phyloP scores from a whole-genome alignment of 2,888 invertebrate genomes.

The Drosophila eohydei region DNA sequence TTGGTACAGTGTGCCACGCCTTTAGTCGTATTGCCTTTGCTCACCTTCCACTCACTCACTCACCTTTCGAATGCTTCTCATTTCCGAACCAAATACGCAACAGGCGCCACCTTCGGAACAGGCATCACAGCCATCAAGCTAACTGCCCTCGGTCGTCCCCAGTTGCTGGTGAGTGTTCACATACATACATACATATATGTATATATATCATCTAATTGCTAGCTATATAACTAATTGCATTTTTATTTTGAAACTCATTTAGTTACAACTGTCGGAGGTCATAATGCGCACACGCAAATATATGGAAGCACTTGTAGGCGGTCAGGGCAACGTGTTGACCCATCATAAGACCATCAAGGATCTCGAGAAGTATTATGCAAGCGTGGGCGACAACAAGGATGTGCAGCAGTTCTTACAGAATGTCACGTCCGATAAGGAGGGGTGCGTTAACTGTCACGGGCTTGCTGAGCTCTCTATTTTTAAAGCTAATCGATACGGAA shows the following conservation, averaged over 20 bases:
- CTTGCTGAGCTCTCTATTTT: neutral
- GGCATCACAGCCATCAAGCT: conserved; percentile 99
- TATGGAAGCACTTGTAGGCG: conserved; percentile 96
- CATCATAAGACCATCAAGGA: conserved; percentile 95
- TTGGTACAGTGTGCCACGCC: conserved; percentile 9
- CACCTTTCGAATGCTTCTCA: conserved; percentile 64
- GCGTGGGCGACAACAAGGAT: conserved; percentile 90
- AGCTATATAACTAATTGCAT: conserved; percentile 18
- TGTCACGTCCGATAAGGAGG: conserved; percentile 96
- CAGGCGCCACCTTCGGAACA: conserved; percentile 96
- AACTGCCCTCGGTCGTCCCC: conserved; percentile 98
- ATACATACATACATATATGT: neutral
- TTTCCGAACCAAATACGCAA: conserved; percentile 57
- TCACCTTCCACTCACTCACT: conserved; percentile 40
- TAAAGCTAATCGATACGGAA: neutral
- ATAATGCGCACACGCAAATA: conserved; percentile 97
- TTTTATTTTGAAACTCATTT: conserved; percentile 56
- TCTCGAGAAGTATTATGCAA: conserved; percentile 93
- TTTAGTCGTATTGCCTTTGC: neutral
- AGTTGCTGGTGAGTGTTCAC: conserved; percentile 90
- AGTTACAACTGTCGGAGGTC: conserved; percentile 99
- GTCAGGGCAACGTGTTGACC: conserved; percentile 93
- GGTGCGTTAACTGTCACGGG: conserved; percentile 87
- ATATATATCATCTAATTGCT: neutral
- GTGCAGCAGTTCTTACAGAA: conserved; percentile 95